Conservation (phyloP, 1,140 invertebrate genomes). For the Temnothorax longispinosus region DNA sequence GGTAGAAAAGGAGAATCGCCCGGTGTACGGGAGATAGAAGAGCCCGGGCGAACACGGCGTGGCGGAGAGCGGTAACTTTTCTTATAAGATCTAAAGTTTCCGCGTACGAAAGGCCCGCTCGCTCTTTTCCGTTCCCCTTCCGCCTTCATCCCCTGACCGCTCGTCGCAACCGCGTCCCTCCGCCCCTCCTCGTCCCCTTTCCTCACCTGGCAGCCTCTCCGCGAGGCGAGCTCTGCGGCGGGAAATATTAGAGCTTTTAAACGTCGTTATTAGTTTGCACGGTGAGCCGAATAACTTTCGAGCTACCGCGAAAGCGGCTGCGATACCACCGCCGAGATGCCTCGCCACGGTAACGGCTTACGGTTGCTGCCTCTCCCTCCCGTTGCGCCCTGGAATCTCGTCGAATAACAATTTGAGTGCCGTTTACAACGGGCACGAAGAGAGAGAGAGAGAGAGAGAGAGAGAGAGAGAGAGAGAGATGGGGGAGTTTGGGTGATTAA, state of each 20-base stretch:
- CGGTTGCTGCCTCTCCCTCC: not conserved
- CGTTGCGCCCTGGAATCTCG: conserved; percentile 26
- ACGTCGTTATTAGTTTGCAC: conserved; percentile 84
- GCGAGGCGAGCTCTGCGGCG: conserved; percentile 58
- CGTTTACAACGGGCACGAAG: conserved; percentile 21
- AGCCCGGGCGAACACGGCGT: conserved; percentile 57
- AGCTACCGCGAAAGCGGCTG: conserved; percentile 30
- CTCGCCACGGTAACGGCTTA: conserved; percentile 11
- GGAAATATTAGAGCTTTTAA: conserved; percentile 83
- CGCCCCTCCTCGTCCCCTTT: not conserved
- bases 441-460: not conserved
- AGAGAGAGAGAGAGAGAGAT: not conserved
- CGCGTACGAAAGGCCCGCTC: conserved; percentile 76
- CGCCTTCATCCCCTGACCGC: conserved; percentile 17
- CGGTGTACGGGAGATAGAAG: conserved; percentile 65
- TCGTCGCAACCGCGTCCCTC: not conserved
- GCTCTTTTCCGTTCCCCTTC: conserved; percentile 29
- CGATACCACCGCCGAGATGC: conserved; percentile 31
- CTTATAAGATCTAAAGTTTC: conserved; percentile 84
- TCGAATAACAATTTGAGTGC: conserved; percentile 61
- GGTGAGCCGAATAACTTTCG: conserved; percentile 79
- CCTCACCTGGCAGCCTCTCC: not conserved
- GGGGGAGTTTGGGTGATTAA: conserved; percentile 45
- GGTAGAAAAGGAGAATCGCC: conserved; percentile 55
- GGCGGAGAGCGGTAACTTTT: conserved; percentile 81